phyloP scores from a whole-genome alignment of 2,113 vertebrate genomes.

The Oncorhynchus tshawytscha region DNA sequence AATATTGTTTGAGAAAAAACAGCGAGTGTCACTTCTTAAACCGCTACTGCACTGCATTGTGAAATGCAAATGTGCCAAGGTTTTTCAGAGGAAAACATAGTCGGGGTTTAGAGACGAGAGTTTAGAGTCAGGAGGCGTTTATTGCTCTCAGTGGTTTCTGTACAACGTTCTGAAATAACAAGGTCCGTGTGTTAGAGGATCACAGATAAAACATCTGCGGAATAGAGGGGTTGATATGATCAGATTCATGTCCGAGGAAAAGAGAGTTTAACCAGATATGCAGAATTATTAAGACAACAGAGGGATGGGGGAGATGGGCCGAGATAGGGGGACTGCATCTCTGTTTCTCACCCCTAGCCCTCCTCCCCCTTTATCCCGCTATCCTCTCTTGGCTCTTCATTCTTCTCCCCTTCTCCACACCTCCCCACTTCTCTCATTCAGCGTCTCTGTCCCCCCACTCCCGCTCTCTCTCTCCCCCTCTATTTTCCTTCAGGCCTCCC shows the following conservation, averaged over 20 bases:
- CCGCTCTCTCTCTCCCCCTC: slow-evolving; percentile 3
- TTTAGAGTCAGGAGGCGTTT: not conserved
- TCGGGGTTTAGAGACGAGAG: not conserved
- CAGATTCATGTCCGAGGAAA: not conserved
- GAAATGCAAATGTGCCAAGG: no score
- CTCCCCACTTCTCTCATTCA: slow-evolving; percentile 34
- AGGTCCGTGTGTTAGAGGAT: not conserved
- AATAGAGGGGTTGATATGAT: not conserved
- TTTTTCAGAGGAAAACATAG: no score
- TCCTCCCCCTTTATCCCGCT: not conserved
- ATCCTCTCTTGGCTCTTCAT: not conserved
- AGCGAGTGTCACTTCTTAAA: not conserved
- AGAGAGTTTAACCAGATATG: not conserved
- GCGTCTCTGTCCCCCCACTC: not conserved
- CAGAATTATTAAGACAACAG: not conserved
- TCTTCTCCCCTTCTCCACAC: slow-evolving; percentile 10
- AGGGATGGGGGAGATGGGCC: not conserved
- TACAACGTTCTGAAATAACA: not conserved
- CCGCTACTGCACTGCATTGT: not conserved
- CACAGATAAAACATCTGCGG: not conserved
- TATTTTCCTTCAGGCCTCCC: slow-evolving; percentile 37
- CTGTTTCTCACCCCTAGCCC: not conserved
- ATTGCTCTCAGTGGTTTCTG: not conserved
- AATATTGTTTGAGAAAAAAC: no score
- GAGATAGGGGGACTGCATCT: not conserved